Evolutionary conservation across 2,113 vertebrate genomes (phyloP), one percentile per base, ranked within the genome.

Genomic region (Austrofundulus limnaeus): DNA sequence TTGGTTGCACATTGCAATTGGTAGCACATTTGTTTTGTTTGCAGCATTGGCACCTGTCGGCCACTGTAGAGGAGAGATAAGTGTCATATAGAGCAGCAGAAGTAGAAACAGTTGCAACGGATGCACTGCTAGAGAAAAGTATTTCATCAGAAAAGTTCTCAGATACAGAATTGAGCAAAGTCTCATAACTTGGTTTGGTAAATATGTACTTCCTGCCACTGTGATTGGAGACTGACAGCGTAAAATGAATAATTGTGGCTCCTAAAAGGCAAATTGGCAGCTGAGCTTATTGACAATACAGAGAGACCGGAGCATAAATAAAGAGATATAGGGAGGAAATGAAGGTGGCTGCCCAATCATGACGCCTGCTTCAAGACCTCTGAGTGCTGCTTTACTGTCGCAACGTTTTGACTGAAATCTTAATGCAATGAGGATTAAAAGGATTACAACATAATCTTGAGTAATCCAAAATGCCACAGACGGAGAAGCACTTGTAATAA

Each of bases 361-460:
- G 90, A 92, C 92, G 91, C 92, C 90, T 79, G 93, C 92, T 95
- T 95, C 94, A 95, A 46, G 94, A 94, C 92, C 87, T 88, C 90
- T 88, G 94, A 95, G 94, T 95, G 93, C 92, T 94, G 91, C 92
- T 96, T 96, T 93, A 92, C 93, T 94, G 91, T 94, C 94, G 85
- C 93, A 76, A 94, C 96, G 93, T 97, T 96, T 96, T 95, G 95
- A 94, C 92, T 95, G 94, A 97, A 97, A 97, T 96, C 91, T 97
- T 98, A 96, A 98, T 95, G 95, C 94, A 94, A 91, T 86, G 89
- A 93, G 96, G 96, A 98, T 90, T 97, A 95, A 94, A 95, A 92
- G 96, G 96, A 98, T 99, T 99, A 98, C 96, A 96, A 95, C 94
- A 97, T 98, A 98, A 99, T 96, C 96, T 98, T 92, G 94, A 96